Conservation (phyloP, 1,140 invertebrate species). For the Drosophila lowei region DNA sequence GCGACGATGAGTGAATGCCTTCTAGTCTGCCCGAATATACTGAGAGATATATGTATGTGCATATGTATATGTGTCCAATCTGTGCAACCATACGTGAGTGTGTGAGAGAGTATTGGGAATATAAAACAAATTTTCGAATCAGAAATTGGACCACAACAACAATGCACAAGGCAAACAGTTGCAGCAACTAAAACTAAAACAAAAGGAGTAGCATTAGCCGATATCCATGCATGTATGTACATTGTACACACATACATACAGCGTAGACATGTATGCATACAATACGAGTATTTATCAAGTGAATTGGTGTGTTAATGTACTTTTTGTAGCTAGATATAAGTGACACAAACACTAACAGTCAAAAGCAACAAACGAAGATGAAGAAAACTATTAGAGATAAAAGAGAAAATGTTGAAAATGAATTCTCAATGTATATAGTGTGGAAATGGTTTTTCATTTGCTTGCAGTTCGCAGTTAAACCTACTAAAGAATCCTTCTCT, state of each 20-base stretch:
- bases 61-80: constrained; percentile 10
- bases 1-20: constrained; percentile 35
- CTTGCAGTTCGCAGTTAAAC: constrained; percentile 24
- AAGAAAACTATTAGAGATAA: constrained; percentile 29
- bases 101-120: constrained; percentile 35
- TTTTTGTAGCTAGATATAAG: constrained; percentile 55
- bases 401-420: constrained; percentile 14
- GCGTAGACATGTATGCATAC: neutral
- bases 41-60: neutral
- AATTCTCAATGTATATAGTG: constrained; percentile 36
- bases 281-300: constrained; percentile 29
- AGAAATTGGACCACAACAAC: constrained; percentile 67
- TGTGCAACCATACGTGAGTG: neutral
- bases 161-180: neutral
- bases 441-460: constrained; percentile 27
- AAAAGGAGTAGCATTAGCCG: constrained; percentile 19
- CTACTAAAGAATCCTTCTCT: constrained; percentile 38
- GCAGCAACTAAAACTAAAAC: constrained; percentile 6
- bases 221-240: constrained; percentile 17
- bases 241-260: neutral
- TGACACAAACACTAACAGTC: constrained; percentile 6
- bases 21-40: constrained; percentile 14
- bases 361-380: neutral
- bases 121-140: constrained; percentile 52
- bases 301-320: constrained; percentile 45